Percentiles rank a stretch among this genome's conserved stretches.
phyloP scores from a whole-genome alignment of 2,888 invertebrate species.

The Dysmachus trigonus region DNA sequence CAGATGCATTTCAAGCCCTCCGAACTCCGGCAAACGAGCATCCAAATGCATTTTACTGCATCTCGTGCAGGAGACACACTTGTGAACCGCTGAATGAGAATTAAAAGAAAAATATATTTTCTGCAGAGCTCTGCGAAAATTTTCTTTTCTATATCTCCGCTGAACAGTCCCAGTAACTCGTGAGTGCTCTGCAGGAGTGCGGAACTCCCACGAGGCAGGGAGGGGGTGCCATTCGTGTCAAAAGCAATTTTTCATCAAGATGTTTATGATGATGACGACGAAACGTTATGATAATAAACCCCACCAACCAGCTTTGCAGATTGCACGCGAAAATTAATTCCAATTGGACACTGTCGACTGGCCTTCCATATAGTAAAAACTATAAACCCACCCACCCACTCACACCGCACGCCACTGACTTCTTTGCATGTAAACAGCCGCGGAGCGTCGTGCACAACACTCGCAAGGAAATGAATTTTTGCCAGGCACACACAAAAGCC shows the following conservation, averaged over 20 bases:
- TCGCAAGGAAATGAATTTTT: neutral
- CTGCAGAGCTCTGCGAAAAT: neutral
- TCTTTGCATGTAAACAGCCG: neutral
- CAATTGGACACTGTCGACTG: slow-evolving; percentile 34
- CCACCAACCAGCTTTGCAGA: neutral
- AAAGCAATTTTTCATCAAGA: neutral
- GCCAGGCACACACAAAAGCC: neutral
- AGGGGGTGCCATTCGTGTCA: neutral
- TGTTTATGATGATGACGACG: neutral
- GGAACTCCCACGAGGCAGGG: neutral
- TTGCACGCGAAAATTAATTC: slow-evolving; percentile 28
- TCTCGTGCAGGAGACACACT: neutral
- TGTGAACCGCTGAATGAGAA: neutral
- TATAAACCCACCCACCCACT: neutral
- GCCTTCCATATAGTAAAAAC: neutral
- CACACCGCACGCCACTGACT: neutral
- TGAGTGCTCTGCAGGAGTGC: neutral
- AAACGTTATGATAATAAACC: neutral
- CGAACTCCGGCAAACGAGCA: neutral
- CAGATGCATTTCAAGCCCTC: slow-evolving; percentile 2
- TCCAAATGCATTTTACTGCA: neutral
- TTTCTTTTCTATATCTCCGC: neutral
- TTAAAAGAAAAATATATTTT: neutral
- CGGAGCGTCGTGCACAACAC: neutral
- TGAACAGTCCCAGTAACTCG: neutral